Conservation (phyloP, 2,888 invertebrate species). For the Halictus ligatus region DNA sequence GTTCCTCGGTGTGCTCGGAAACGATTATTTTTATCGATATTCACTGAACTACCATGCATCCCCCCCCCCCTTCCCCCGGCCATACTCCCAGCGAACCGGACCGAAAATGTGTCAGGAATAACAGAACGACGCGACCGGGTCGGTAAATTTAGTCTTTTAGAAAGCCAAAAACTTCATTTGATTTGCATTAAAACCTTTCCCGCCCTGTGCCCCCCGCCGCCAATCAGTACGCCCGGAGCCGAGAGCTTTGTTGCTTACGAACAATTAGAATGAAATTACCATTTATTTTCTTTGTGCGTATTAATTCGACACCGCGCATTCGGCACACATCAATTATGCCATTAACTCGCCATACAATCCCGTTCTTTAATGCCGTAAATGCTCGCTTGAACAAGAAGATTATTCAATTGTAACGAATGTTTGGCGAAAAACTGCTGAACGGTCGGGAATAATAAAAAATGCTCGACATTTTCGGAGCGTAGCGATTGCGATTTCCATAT, state of each 20-base stretch:
- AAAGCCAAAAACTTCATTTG: slow-evolving; percentile 41
- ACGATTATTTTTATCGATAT: slow-evolving; percentile 52
- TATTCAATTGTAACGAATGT: slow-evolving; percentile 11
- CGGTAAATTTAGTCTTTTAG: slow-evolving; percentile 39
- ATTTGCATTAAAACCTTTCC: slow-evolving; percentile 37
- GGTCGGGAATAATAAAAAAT: background rate
- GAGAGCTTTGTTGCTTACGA: slow-evolving; percentile 9
- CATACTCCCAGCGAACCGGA: background rate
- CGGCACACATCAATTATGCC: background rate
- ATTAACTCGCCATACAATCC: background rate
- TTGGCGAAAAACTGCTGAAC: background rate
- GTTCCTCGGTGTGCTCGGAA: slow-evolving; percentile 19
- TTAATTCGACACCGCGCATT: background rate
- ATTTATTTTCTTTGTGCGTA: slow-evolving; percentile 13
- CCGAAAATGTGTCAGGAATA: slow-evolving; percentile 48
- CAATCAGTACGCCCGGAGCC: background rate
- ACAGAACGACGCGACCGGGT: slow-evolving; percentile 11
- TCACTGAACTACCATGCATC: slow-evolving; percentile 21
- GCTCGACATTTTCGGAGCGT: background rate
- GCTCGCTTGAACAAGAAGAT: background rate
- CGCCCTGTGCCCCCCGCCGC: background rate
- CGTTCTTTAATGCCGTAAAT: background rate
- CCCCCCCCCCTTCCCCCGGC: background rate
- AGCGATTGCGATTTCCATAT: background rate
- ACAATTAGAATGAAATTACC: slow-evolving; percentile 27